Base-by-base conservation (phyloP, 2,888 invertebrate species). In the Caenorhabditis sulstoni region DNA sequence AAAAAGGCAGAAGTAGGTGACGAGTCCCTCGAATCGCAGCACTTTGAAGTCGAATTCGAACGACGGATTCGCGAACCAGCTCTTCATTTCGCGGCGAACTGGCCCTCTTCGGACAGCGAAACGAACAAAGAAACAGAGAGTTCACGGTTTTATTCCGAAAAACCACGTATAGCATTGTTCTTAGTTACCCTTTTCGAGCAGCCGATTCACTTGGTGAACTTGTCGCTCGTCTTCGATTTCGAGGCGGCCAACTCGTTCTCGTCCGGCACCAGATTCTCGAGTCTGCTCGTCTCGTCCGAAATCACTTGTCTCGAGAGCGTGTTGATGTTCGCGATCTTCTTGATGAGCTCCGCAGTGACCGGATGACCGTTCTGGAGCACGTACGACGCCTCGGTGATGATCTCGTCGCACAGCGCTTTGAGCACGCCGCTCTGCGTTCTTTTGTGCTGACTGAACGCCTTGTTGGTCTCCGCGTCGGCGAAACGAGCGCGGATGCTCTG, bases 191-290 rank as follows among this genome's bases (percentile, higher is more conserved):
- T 7, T 39, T 9, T 14, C 22, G 23, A 58, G 18, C 61, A 61
- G 49, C 20, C 22, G 9, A 7, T 4, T 57, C 35, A 73, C 49
- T 73, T 73, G 37, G 70, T 20, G 44, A 44, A 50, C 45, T 73
- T 73, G 52, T 57, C 64, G 50, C 58, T 73, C 5, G 64, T 64
- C 49, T 73, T 74, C 45, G 76, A 68, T 12, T 76, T 68, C 12
- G 76, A 76, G 23, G 68, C 76, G 14, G 76, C 76, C 62, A 76
- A 44, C 35, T 76, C 76, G 20, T 62, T 58, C 64, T 76, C 68
- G 52, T 76, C 76, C 18, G 37, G 62, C 12, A 68, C 50, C 18
- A 76, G 50, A 22, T 44, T 57, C 50, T 76, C 76, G 55, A 55
- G 16, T 37, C 67, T 67, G 20, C 45, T 61, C 29, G 29, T 29